Evolutionary conservation across 1,140 invertebrate species (phyloP), one percentile per base, ranked within the genome.

Genomic region (Cecropterus lyciades): DNA sequence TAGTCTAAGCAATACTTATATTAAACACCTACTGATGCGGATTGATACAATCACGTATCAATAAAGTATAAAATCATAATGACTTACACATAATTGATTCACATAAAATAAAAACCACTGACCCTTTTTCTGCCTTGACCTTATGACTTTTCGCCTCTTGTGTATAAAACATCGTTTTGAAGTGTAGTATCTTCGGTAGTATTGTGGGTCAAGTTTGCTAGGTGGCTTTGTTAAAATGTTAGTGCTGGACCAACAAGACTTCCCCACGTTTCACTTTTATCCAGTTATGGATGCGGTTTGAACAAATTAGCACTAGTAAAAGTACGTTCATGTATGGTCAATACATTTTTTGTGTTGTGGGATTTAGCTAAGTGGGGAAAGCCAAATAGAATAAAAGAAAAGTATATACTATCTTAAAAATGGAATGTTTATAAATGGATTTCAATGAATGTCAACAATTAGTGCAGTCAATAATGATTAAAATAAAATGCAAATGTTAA

Each of bases 241-340:
- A 49, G 46, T 60, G 49, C 45, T 37, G 15, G 49, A 40, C 17
- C 46, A 62, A 49, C 45, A 62, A 11, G n/a, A n/a, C 11, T 42
- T 62, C 59, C 27, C 27, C 33, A 51, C 15, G 9, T 62, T 62
- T 62, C 59, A 62, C 59, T 62, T 49, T 43, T 24, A 62, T 42
- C 13, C 46, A 27, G 7, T 30, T 51, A 40, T 11, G 17, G 15
- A 20, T 10, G 6, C 48, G n/a, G 16, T 62, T 62, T n/a, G n/a
- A 24, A 17, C 57, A 48, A 60, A 62, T 62, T 62, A 51, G 37
- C 59, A 62, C 16, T 15, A 27, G 16, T 49, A 49, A 33, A 51
- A 62, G 46, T 17, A 51, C 33, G 27, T 13, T 57, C 17, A 43
- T 7, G 11, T 40, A 40, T 33, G 30, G 37, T n/a, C 5, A 40